phyloP scores from a whole-genome alignment of 2,797 vertebrate genomes.

The Cyclura pinguis region DNA sequence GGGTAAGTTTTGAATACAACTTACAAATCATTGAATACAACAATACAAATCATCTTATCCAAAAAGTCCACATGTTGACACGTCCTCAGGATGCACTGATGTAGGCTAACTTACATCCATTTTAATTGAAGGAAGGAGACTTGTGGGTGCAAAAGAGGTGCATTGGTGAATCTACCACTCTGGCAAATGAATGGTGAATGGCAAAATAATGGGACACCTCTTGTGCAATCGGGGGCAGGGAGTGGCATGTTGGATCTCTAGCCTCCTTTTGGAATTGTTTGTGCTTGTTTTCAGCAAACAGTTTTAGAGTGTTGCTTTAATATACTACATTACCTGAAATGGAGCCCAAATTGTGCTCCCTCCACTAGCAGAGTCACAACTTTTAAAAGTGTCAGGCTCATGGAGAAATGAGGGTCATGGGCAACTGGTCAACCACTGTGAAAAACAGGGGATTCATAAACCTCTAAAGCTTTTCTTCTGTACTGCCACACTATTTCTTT shows the following conservation, averaged over 20 bases:
- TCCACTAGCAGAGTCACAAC: neutral
- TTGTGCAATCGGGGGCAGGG: too few relatives aligned
- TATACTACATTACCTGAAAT: neutral
- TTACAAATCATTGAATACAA: too few relatives aligned
- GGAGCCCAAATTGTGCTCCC: neutral
- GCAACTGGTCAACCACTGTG: neutral
- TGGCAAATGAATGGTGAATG: neutral
- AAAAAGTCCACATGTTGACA: neutral
- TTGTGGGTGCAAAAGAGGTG: neutral
- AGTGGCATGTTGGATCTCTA: neutral
- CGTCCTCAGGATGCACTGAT: neutral
- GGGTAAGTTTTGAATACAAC: conserved; percentile 37
- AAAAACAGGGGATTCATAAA: neutral
- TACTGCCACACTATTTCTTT: too few relatives aligned
- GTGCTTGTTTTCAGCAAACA: neutral
- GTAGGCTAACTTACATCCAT: neutral
- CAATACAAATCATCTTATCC: neutral
- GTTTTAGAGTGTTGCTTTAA: neutral
- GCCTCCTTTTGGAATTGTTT: neutral
- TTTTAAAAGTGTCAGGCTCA: neutral
- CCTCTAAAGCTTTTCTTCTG: neutral
- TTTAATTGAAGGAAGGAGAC: neutral
- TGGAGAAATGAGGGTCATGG: neutral
- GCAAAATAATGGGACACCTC: too few relatives aligned
- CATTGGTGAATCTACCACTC: neutral